Evolutionary conservation across 2,888 invertebrate species (phyloP).

Genomic region (Acrocera orbiculus): DNA sequence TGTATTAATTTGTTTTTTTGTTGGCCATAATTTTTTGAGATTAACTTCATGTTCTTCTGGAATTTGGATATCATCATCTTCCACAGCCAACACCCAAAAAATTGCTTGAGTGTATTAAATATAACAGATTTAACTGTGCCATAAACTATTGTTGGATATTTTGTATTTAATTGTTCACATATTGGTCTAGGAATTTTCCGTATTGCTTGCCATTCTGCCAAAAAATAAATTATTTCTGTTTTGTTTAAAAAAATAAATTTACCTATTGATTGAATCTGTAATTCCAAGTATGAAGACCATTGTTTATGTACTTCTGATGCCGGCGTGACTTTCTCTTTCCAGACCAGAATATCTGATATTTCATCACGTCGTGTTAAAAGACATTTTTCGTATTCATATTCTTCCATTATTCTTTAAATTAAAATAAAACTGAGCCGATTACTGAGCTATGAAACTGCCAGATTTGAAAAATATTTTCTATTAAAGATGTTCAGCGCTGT

Average conservation of each 20-base stretch:
- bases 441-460: no score
- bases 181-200: conserved; percentile 43
- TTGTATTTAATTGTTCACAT: conserved; percentile 39
- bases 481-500: no score
- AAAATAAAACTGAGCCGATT: no score
- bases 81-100: conserved; percentile 37
- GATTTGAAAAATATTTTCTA: no score
- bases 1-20: conserved; percentile 34
- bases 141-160: conserved; percentile 40
- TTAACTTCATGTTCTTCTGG: conserved; percentile 38
- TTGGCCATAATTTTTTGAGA: conserved; percentile 40
- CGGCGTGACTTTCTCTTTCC: conserved; percentile 28
- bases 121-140: conserved; percentile 36
- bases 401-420: no score
- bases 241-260: conserved; percentile 3
- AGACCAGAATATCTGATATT: conserved; percentile 34
- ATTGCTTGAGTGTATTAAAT: conserved; percentile 33
- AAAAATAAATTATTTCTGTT: not conserved
- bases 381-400: conserved; percentile 40
- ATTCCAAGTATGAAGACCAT: conserved; percentile 38
- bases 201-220: conserved; percentile 42
- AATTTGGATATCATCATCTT: conserved; percentile 36
- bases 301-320: conserved; percentile 35
- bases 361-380: conserved; percentile 37
- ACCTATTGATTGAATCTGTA: conserved; percentile 36